These are phyloP conservation scores for Mesorhabditis spiculigera DNA, from an alignment of 2,888 invertebrate genomes.

Conservation along the genomic window DNA sequence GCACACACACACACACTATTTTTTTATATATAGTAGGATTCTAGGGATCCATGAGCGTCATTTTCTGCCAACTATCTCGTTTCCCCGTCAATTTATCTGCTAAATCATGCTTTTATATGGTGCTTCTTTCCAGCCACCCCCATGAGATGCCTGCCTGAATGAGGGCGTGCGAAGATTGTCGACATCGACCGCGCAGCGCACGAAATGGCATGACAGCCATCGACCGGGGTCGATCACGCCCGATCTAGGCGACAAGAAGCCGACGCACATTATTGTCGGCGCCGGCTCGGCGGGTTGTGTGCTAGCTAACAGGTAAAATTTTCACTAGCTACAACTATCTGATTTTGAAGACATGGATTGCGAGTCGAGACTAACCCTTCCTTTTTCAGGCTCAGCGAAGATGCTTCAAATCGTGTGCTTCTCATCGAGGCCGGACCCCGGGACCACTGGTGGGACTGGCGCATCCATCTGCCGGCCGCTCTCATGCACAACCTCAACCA, in stretches of 20 bases:
- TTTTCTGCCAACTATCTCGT: no score
- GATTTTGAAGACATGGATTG: not conserved
- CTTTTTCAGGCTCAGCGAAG: constrained; percentile 59
- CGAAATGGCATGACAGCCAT: constrained; percentile 24
- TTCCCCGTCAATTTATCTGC: no score
- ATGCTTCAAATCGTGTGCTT: constrained; percentile 57
- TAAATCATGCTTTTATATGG: no score
- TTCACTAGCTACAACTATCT: not conserved
- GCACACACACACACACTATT: no score
- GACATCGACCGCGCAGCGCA: not conserved
- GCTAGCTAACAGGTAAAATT: constrained; percentile 41
- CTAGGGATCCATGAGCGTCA: no score
- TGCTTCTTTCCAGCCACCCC: no score
- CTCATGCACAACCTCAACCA: constrained; percentile 63
- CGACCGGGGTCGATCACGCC: constrained; percentile 21
- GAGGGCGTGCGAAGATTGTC: not conserved
- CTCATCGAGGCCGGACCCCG: constrained; percentile 63
- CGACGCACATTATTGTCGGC: constrained; percentile 62
- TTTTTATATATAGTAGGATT: no score
- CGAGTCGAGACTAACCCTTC: not conserved
- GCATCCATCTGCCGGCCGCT: constrained; percentile 65
- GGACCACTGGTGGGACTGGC: constrained; percentile 61
- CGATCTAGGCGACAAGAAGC: constrained; percentile 26
- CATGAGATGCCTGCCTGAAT: not conserved
- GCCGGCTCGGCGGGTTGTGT: constrained; percentile 66